Evolutionary conservation across 2,888 invertebrate genomes (phyloP), one percentile per base, ranked within the genome.

Genomic region (Schizotus pectinicornis): DNA sequence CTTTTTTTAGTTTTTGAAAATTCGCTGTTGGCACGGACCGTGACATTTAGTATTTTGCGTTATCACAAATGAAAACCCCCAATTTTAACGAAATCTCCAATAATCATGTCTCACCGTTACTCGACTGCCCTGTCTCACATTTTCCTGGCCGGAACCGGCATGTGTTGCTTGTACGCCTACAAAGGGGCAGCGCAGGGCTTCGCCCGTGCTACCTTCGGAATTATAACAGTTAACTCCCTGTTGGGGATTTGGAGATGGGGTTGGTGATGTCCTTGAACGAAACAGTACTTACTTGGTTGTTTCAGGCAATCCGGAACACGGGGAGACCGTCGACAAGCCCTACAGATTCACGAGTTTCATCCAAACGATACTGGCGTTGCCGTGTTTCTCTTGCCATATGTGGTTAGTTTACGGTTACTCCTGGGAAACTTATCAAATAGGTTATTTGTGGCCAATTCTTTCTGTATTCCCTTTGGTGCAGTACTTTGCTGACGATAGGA

Each of bases 201-300:
- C 51, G 65, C 56, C 2, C 68, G 67, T 54, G 56, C 67, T 30
- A 67, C 75, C 22, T 78, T 74, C 67, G 71, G 71, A 6, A 61
- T 71, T 37, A 70, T 77, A 39, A 67, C 72, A 30, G 47, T 71
- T 30, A 73, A 77, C 70, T 77, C 77, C 3, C 13, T 76, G 33
- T 12, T 77, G 8, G 77, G 78, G 31, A 37, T 76, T 33, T 77
- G 76, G 76, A 70, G 73, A 68, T 77, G 74, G 73, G 79, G 78
- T 72, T 65, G 59, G 55, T 56, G 30, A 22, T 50, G 9, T 9
- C 3, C 34, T n/a, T 3, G 22, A 13, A 9, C 37, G n/a, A 47
- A 14, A 5, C 32, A 1, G 9, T 14, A 3, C 13, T 39, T 9
- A 9, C 35, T 9, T 31, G 11, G 30, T 12, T 45, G 7, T 31